Evolutionary conservation across 2,888 invertebrate genomes (phyloP).

Genomic region (Aproaerema taeniolella): DNA sequence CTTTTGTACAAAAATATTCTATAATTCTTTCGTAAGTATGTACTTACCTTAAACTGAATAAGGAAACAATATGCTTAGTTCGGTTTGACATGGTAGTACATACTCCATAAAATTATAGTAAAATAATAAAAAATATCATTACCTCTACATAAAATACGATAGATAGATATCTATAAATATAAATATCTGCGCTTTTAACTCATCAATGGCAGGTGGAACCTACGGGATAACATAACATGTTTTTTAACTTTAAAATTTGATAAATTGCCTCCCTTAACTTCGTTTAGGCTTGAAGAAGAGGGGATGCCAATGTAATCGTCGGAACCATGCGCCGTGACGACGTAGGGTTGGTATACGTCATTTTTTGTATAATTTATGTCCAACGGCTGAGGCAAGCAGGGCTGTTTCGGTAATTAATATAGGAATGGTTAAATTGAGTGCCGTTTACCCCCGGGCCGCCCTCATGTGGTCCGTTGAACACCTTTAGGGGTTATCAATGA

Average conservation of each 20-base stretch:
- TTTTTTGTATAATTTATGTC: slow-evolving; percentile 59
- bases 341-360: slow-evolving; percentile 35
- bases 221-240: not conserved
- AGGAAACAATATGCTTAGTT: too few species aligned
- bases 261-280: slow-evolving; percentile 53
- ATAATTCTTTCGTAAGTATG: too few species aligned
- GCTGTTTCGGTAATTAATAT: slow-evolving; percentile 59
- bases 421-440: slow-evolving; percentile 54
- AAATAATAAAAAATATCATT: too few species aligned
- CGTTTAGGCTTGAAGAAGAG: slow-evolving; percentile 41
- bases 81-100: too few species aligned
- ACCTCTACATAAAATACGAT: too few species aligned
- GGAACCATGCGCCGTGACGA: slow-evolving; percentile 86
- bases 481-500: slow-evolving; percentile 43
- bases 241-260: slow-evolving; percentile 45
- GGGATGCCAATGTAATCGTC: slow-evolving; percentile 44
- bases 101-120: too few species aligned
- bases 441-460: slow-evolving; percentile 52
- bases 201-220: too few species aligned
- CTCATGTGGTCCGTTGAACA: slow-evolving; percentile 39
- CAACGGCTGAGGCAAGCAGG: slow-evolving; percentile 43
- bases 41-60: too few species aligned
- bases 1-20: too few species aligned
- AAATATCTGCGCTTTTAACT: too few species aligned
- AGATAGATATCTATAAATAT: too few species aligned